phyloP scores from a whole-genome alignment of 2,797 vertebrate species.

The Delichon dasypus region DNA sequence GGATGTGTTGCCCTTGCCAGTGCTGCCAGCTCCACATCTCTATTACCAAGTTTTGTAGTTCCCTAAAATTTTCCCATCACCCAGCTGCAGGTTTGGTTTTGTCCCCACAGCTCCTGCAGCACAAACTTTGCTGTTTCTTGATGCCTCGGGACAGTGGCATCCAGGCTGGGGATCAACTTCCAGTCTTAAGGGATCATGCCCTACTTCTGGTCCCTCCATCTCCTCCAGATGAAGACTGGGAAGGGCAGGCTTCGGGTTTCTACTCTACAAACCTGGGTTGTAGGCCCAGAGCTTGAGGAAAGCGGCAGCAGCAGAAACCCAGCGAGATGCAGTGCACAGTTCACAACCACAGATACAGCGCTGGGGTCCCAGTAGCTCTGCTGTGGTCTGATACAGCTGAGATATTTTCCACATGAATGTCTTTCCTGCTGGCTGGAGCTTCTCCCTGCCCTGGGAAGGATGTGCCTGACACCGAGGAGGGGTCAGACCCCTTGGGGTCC shows the following conservation, averaged over 20 bases:
- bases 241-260: not conserved
- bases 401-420: not conserved
- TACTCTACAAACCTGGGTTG: not conserved
- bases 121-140: not conserved
- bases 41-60: not conserved
- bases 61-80: not conserved
- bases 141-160: not conserved
- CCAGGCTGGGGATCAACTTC: not conserved
- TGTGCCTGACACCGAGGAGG: not conserved
- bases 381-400: not conserved
- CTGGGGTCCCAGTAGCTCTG: not conserved
- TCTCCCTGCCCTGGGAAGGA: not conserved
- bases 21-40: not conserved
- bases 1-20: not conserved
- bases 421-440: not conserved
- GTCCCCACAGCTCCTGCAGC: not conserved
- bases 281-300: not conserved
- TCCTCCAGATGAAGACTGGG: not conserved
- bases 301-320: not conserved
- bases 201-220: not conserved
- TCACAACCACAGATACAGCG: not conserved
- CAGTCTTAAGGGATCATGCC: not conserved
- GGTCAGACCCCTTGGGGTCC: not conserved
- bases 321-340: accelerated
- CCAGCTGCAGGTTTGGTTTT: not conserved